Conservation (phyloP, 2,113 vertebrate species). For the Microtus pennsylvanicus region DNA sequence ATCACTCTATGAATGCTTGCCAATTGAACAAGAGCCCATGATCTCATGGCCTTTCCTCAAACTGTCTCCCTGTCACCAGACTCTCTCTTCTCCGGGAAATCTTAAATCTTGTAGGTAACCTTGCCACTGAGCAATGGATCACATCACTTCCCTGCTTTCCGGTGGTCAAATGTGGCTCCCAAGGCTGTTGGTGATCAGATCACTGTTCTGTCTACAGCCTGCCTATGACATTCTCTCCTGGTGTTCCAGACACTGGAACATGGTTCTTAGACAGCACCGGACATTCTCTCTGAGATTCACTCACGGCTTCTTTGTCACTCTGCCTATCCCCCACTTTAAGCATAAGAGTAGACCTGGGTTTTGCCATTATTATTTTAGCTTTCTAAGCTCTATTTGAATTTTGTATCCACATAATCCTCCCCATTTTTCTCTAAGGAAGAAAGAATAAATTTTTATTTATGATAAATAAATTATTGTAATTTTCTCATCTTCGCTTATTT, state of each 20-base stretch:
- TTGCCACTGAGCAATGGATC: neutral
- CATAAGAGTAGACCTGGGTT: neutral
- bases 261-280: neutral
- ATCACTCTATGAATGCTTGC: neutral
- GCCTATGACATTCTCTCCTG: neutral
- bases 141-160: neutral
- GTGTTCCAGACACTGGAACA: neutral
- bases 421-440: neutral
- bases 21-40: neutral
- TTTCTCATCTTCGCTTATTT: constrained; percentile 18
- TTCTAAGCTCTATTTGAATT: constrained; percentile 5
- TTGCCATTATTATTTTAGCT: neutral
- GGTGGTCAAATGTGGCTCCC: neutral
- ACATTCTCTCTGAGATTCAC: neutral
- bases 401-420: neutral
- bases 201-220: neutral
- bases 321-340: neutral
- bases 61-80: neutral
- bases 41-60: neutral
- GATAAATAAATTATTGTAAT: neutral
- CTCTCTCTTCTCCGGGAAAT: neutral
- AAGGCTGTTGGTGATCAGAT: neutral
- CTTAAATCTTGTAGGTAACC: neutral
- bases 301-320: neutral
- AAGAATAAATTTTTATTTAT: constrained; percentile 31